Evolutionary conservation across 1,140 invertebrate genomes (phyloP).

Genomic region (Drosophila novamexicana): DNA sequence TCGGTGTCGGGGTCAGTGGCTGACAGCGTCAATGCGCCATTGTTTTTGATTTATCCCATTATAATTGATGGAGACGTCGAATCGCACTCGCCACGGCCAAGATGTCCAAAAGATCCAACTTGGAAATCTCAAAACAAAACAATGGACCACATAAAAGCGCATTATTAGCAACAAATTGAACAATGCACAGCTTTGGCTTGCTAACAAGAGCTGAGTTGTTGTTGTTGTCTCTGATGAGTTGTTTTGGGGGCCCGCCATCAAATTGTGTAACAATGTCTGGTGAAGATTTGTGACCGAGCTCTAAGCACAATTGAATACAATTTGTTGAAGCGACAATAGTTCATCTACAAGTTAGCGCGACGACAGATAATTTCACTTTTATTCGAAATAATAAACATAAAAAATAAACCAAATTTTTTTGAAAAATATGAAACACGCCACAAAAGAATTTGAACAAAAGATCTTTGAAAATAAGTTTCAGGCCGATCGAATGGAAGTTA

Average conservation of each 20-base stretch:
- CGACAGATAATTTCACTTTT: too few species aligned
- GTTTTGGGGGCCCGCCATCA: slow-evolving; percentile 48
- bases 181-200: slow-evolving; percentile 74
- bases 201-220: slow-evolving; percentile 49
- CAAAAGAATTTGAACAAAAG: too few species aligned
- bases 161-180: slow-evolving; percentile 45
- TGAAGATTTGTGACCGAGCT: slow-evolving; percentile 26
- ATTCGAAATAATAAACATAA: too few species aligned
- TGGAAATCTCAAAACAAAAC: slow-evolving; percentile 19
- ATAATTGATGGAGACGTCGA: slow-evolving; percentile 73
- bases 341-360: neutral
- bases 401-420: too few species aligned
- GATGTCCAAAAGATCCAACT: slow-evolving; percentile 24
- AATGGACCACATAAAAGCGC: slow-evolving; percentile 48
- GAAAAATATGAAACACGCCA: too few species aligned
- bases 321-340: slow-evolving; percentile 44
- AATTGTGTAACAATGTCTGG: slow-evolving; percentile 50
- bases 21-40: slow-evolving; percentile 48
- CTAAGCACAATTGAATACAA: slow-evolving; percentile 55
- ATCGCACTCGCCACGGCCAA: slow-evolving; percentile 44
- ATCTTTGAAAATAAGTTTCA: too few species aligned
- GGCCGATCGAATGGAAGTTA: too few species aligned
- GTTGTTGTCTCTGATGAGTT: slow-evolving; percentile 14
- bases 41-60: slow-evolving; percentile 77
- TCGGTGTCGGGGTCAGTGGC: slow-evolving; percentile 30